phyloP scores from a whole-genome alignment of 2,113 vertebrate genomes.

The Hepsetus odoe region DNA sequence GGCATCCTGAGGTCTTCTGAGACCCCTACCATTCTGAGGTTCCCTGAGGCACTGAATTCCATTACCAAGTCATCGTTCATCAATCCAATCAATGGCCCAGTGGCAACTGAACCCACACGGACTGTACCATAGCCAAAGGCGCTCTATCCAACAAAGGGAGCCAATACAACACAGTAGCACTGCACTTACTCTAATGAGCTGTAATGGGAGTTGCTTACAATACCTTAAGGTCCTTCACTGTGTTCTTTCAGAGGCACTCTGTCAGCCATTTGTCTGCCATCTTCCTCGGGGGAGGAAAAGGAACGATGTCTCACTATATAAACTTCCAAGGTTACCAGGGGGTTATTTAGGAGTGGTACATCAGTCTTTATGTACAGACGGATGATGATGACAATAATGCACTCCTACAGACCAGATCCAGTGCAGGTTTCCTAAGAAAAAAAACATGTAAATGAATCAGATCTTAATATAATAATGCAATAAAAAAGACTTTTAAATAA shows the following conservation, averaged over 20 bases:
- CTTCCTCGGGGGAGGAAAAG: slow-evolving; percentile 10
- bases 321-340: background rate
- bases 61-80: slow-evolving; percentile 50
- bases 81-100: slow-evolving; percentile 37
- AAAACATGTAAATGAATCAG: no score
- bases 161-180: slow-evolving; percentile 19
- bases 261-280: slow-evolving; percentile 42
- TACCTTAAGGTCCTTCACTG: slow-evolving; percentile 40
- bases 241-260: slow-evolving; percentile 45
- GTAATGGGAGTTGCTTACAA: slow-evolving; percentile 39
- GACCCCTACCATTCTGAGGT: slow-evolving; percentile 17
- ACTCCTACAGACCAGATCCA: no score
- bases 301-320: slow-evolving; percentile 18
- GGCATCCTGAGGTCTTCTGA: slow-evolving; percentile 2
- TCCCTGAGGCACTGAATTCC: slow-evolving; percentile 48
- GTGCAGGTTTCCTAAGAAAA: background rate
- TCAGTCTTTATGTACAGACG: background rate
- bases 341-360: background rate
- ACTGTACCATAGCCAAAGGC: slow-evolving; percentile 37
- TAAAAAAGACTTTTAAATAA: no score
- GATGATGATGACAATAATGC: background rate
- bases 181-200: slow-evolving; percentile 48
- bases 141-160: slow-evolving; percentile 30
- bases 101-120: slow-evolving; percentile 17
- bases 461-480: no score